These are phyloP conservation scores for Lophochroa leadbeateri DNA, from an alignment of 2,113 vertebrate species.

Conservation along the genomic window DNA sequence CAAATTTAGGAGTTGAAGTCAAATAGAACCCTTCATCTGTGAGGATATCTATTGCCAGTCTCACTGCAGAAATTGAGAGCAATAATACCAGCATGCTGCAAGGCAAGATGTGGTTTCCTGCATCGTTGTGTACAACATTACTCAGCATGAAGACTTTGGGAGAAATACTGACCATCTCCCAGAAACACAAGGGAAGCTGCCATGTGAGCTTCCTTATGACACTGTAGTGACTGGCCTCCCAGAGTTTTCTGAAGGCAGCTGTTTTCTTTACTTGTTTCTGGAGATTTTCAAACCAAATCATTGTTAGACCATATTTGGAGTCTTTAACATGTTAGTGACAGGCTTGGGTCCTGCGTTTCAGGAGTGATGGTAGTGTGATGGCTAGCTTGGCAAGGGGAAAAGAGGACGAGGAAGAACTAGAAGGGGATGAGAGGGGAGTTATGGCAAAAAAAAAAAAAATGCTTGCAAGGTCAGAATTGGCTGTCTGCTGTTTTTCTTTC, in stretches of 20 bases:
- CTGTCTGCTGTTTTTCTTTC: not conserved
- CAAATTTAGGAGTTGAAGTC: not conserved
- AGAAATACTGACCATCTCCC: not conserved
- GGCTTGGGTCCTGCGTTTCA: not conserved
- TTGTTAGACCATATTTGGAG: not conserved
- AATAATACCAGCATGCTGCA: not conserved
- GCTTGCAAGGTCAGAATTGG: not conserved
- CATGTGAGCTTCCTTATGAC: not conserved
- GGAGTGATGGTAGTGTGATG: not conserved
- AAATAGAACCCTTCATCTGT: not conserved
- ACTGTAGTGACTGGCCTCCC: not conserved
- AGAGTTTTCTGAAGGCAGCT: not conserved
- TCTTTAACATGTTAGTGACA: not conserved
- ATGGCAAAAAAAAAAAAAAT: not conserved
- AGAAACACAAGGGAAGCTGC: not conserved
- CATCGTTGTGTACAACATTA: fast-evolving
- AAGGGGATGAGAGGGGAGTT: not conserved
- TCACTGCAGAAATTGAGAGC: not conserved
- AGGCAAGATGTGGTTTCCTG: not conserved
- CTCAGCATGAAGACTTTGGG: not conserved
- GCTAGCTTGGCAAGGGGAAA: not conserved
- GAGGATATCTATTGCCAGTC: not conserved
- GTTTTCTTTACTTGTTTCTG: not conserved
- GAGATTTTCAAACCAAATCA: not conserved
- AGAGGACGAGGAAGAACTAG: not conserved